Conservation (phyloP, 2,113 vertebrate genomes). For the Sitta europaea region DNA sequence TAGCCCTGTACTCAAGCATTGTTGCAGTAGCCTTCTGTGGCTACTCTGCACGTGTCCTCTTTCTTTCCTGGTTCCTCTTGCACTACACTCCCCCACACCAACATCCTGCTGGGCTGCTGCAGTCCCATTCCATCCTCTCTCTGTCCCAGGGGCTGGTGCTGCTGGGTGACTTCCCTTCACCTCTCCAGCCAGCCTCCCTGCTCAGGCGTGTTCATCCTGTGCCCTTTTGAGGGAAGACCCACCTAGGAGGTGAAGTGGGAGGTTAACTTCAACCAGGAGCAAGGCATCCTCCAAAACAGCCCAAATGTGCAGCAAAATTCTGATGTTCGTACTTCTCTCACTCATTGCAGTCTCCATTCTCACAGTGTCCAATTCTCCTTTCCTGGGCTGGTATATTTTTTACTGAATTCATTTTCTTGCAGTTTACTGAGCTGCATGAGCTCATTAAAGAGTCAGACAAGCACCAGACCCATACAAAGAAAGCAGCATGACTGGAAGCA, state of each 20-base stretch:
- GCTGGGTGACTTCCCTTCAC: not conserved
- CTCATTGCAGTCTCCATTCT: not conserved
- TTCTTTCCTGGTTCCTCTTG: not conserved
- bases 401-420: not conserved
- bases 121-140: not conserved
- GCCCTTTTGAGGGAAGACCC: not conserved
- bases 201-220: not conserved
- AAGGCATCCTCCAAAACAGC: not conserved
- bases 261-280: not conserved
- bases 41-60: not conserved
- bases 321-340: fast-evolving
- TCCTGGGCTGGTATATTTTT: not conserved
- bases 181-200: not conserved
- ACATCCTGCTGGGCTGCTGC: not conserved
- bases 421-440: not conserved
- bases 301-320: not conserved
- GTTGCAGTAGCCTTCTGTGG: not conserved
- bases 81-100: not conserved
- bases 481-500: not conserved
- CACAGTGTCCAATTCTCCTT: not conserved
- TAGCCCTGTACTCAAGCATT: not conserved
- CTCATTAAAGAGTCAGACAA: not conserved
- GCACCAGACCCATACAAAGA: not conserved
- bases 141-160: not conserved
- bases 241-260: not conserved